Evolutionary conservation across 1,140 invertebrate genomes (phyloP).

Genomic region (Camponotus pennsylvanicus): DNA sequence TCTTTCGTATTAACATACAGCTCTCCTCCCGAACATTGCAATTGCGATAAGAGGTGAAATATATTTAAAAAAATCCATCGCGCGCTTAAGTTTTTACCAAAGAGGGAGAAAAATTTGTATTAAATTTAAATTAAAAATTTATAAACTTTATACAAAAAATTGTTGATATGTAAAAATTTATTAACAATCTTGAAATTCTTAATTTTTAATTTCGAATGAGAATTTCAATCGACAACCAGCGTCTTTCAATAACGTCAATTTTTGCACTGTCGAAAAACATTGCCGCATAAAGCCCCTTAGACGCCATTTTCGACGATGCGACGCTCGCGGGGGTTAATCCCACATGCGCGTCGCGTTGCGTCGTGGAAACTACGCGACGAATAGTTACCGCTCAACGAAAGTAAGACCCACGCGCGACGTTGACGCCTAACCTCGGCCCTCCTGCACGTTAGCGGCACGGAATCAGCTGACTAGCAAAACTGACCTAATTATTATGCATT

Average conservation of each 20-base stretch:
- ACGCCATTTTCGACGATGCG: conserved; percentile 49
- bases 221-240: background rate
- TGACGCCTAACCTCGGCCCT: conserved; percentile 77
- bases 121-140: background rate
- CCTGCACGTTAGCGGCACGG: conserved; percentile 74
- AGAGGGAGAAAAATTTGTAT: background rate
- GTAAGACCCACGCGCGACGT: conserved; percentile 53
- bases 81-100: no score
- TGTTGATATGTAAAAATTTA: background rate
- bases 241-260: background rate
- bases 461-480: conserved; percentile 86
- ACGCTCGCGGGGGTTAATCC: conserved; percentile 38
- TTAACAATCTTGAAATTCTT: background rate
- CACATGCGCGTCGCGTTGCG: conserved; percentile 60
- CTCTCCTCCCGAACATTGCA: background rate
- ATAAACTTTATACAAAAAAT: background rate
- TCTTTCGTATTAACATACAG: background rate
- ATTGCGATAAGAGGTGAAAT: background rate
- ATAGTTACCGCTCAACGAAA: conserved; percentile 48
- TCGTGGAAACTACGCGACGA: conserved; percentile 49
- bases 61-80: background rate
- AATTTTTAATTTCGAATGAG: background rate
- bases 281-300: background rate
- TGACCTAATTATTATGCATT: conserved; percentile 87
- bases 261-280: background rate